Percentiles rank a stretch among this genome's conserved stretches.
Evolutionary conservation across 2,113 vertebrate species (phyloP).

Genomic region (Sminthopsis crassicaudata): DNA sequence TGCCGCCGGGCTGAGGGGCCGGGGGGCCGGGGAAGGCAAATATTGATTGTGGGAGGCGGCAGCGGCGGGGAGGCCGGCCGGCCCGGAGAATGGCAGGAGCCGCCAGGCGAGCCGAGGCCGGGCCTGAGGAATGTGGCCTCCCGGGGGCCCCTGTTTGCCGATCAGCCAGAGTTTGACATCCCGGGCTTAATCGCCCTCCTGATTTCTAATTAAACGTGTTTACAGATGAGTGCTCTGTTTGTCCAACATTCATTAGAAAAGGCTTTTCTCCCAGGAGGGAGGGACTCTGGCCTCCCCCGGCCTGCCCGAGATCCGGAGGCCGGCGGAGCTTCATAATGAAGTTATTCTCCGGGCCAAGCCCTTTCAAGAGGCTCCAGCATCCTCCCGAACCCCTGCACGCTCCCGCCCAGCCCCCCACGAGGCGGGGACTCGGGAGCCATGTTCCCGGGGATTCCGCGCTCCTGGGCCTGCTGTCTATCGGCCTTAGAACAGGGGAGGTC

Average conservation of each 20-base stretch:
- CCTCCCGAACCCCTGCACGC: neutral
- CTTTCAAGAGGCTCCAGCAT: neutral
- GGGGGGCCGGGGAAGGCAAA: constrained; percentile 76
- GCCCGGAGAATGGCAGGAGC: constrained; percentile 41
- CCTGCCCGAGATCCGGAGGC: neutral
- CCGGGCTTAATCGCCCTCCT: constrained; percentile 68
- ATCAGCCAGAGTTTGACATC: constrained; percentile 74
- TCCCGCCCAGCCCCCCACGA: neutral
- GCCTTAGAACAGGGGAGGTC: neutral
- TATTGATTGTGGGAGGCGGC: constrained; percentile 85
- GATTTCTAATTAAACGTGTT: constrained; percentile 81
- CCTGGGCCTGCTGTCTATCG: neutral
- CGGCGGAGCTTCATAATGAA: neutral
- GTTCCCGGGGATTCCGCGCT: neutral
- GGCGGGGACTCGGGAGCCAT: neutral
- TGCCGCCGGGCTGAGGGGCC: constrained; percentile 62
- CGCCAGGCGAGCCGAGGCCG: constrained; percentile 77
- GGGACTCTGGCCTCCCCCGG: constrained; percentile 60
- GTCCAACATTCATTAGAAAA: constrained; percentile 82
- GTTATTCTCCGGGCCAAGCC: neutral
- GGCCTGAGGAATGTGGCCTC: constrained; percentile 76
- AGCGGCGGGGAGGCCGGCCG: constrained; percentile 76
- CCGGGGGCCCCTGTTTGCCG: constrained; percentile 83
- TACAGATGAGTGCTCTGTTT: constrained; percentile 83
- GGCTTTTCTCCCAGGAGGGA: constrained; percentile 77